Base-by-base conservation (phyloP, 2,888 invertebrate species). In the Drosophila anomelani region DNA sequence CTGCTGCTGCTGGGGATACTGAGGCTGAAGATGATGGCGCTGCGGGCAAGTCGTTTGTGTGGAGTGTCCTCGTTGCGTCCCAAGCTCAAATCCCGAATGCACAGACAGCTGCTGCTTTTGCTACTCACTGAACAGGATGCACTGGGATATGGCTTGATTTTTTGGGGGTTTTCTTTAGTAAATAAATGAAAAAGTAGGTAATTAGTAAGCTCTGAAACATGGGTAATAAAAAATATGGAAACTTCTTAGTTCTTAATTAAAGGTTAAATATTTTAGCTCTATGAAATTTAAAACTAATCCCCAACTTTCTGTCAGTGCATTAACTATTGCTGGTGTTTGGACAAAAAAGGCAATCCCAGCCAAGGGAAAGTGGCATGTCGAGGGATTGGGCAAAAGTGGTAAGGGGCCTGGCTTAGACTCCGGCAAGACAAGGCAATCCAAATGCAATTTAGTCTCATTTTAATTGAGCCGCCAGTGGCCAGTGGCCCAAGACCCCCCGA, bases 361-460 rank as follows among this genome's bases (percentile, higher is more conserved):
- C 13, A 20, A 32, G 36, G 34, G 49, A 6, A 61, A 63, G 73
- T 56, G 60, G 44, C 29, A 46, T 15, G 47, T 32, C 38, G 56
- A 57, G 56, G 74, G 66, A 58, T 23, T 36, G 51, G 23, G 15
- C 15, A 9, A 36, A 53, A 53, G 51, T 36, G 60, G 41, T 17
- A 32, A 41, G 59, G 32, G 32, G 15, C 17, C 29, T 58, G 63
- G 70, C 70, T 73, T 66, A 80, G 46, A 44, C 43, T 43, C 29
- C n/a, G n/a, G 7, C 41, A 64, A 49, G 64, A 70, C 78, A 78
- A 78, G 77, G 88, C 88, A 86, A 84, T 88, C 69, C 86, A 71
- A 86, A 88, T 78, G 66, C 82, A 88, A 88, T 87, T 89, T 90
- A 89, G 90, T 90, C 81, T 87, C 79, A 90, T 91, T 91, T 90